phyloP scores from a whole-genome alignment of 2,113 vertebrate species.

The Grammomys dolichurus region DNA sequence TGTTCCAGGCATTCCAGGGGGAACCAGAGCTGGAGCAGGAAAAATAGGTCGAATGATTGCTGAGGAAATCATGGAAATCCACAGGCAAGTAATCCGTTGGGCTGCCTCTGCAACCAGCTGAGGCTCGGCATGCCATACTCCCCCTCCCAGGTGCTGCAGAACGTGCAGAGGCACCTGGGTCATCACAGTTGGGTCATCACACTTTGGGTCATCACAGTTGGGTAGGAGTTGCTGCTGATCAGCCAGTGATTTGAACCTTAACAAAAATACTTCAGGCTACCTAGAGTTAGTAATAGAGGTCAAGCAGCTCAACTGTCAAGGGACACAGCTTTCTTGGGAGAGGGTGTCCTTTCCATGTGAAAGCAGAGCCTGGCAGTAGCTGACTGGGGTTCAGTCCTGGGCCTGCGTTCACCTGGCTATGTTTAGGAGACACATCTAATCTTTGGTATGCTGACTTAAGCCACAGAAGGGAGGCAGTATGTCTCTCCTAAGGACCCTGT shows the following conservation, averaged over 20 bases:
- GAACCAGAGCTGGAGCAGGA: constrained; percentile 96
- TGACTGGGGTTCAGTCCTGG: background rate
- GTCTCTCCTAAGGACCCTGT: background rate
- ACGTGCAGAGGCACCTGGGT: background rate
- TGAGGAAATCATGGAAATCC: constrained; percentile 99
- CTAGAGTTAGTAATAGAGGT: background rate
- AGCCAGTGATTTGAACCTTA: background rate
- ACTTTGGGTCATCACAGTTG: background rate
- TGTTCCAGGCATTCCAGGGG: constrained; percentile 97
- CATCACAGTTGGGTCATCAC: too few species aligned
- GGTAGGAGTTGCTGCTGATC: background rate
- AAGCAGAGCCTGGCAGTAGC: background rate
- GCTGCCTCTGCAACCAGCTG: background rate
- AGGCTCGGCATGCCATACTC: background rate
- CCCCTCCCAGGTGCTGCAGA: background rate
- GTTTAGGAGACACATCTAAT: background rate
- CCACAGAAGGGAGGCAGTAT: background rate
- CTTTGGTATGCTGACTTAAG: constrained; percentile 23
- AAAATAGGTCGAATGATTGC: constrained; percentile 99
- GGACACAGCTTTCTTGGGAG: background rate
- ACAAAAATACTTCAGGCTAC: background rate
- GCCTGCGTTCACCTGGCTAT: background rate
- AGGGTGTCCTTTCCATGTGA: background rate
- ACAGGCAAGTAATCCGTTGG: constrained; percentile 90
- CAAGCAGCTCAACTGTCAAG: background rate